These are phyloP conservation scores for Neodiprion virginianus DNA, from an alignment of 1,140 invertebrate species.

Conservation along the genomic window DNA sequence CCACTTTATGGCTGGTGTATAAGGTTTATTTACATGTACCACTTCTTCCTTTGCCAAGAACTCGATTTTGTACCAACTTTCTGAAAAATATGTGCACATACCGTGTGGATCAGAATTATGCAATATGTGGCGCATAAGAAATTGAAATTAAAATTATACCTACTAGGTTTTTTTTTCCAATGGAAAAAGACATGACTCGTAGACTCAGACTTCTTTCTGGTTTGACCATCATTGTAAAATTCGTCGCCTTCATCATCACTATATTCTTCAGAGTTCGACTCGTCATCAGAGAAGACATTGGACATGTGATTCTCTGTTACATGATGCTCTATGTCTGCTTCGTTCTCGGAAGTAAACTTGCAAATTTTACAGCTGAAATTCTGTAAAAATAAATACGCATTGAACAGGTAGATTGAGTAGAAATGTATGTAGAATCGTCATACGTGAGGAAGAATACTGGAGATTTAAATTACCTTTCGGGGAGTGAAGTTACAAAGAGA, in stretches of 20 bases:
- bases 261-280: slow-evolving; percentile 35
- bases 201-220: slow-evolving; percentile 24
- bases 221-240: slow-evolving; percentile 15
- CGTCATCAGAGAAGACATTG: slow-evolving; percentile 21
- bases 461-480: slow-evolving; percentile 32
- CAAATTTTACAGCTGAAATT: slow-evolving; percentile 52
- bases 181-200: slow-evolving; percentile 11
- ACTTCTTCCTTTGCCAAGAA: slow-evolving; percentile 31
- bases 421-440: background rate
- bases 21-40: slow-evolving; percentile 23
- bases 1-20: slow-evolving; percentile 43
- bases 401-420: background rate
- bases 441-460: background rate
- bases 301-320: slow-evolving; percentile 36
- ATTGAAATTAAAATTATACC: background rate
- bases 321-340: slow-evolving; percentile 43
- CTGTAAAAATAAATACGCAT: slow-evolving; percentile 27
- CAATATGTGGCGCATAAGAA: too few relatives aligned
- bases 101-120: too few relatives aligned
- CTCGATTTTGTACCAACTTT: slow-evolving; percentile 18
- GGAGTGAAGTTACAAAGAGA: slow-evolving; percentile 47
- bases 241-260: background rate
- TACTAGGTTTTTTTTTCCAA: background rate
- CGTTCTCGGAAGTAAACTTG: slow-evolving; percentile 32
- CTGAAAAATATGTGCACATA: background rate